Evolutionary conservation across 2,113 vertebrate species (phyloP).

Genomic region (Poeciliopsis retropinna): DNA sequence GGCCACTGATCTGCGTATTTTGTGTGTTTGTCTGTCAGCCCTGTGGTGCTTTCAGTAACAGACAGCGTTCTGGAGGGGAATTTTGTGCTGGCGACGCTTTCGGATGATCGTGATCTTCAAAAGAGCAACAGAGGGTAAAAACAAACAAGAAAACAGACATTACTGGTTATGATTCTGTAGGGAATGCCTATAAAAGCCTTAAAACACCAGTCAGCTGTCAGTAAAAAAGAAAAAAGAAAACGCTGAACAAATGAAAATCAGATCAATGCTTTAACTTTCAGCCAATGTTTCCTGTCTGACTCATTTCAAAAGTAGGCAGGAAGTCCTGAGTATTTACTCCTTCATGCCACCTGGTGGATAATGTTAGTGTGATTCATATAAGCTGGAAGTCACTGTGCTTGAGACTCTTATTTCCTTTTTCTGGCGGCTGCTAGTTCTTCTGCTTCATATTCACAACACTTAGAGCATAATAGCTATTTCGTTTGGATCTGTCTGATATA

Average conservation of each 20-base stretch:
- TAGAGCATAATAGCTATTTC: neutral
- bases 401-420: neutral
- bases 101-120: conserved; percentile 63
- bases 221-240: neutral
- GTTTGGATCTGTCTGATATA: neutral
- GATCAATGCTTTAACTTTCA: neutral
- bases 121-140: conserved; percentile 67
- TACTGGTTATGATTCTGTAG: neutral
- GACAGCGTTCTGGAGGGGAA: conserved; percentile 88
- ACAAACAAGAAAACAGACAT: neutral
- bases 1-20: conserved; percentile 1
- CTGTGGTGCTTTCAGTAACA: conserved; percentile 84
- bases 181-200: neutral
- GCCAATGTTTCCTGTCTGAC: neutral
- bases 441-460: neutral
- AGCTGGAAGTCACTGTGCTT: neutral
- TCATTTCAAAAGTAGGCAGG: neutral
- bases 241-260: neutral
- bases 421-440: neutral
- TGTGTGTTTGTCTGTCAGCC: conserved; percentile 76
- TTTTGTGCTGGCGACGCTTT: conserved; percentile 92
- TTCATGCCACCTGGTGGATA: conserved; percentile 16
- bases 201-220: neutral
- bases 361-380: neutral
- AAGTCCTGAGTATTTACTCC: conserved; percentile 1